Percentiles rank a stretch among this genome's conserved stretches.
These are phyloP conservation scores for Barypeithes pellucidus DNA, from an alignment of 2,888 invertebrate genomes.

Conservation along the genomic window DNA sequence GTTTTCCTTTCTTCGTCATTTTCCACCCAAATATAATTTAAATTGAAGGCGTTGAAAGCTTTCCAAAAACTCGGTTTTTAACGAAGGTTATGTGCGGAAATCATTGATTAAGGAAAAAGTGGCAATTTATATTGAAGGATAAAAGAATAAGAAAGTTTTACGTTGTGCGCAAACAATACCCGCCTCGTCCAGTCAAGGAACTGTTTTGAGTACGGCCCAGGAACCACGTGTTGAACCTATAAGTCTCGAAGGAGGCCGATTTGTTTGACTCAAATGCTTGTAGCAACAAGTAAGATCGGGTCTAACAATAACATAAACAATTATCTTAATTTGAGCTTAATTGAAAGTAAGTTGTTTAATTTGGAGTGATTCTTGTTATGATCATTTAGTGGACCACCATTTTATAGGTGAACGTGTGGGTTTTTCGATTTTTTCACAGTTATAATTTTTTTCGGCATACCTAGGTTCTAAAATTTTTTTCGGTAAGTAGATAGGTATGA, in stretches of 20 bases:
- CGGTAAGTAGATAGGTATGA: too few relatives aligned
- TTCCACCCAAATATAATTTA: neutral
- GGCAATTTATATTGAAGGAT: neutral
- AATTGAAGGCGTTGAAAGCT: neutral
- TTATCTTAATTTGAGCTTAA: slow-evolving; percentile 10
- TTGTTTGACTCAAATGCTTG: slow-evolving; percentile 4
- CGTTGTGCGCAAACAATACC: too few relatives aligned
- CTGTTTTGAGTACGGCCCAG: slow-evolving; percentile 14
- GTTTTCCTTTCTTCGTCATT: neutral
- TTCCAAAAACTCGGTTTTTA: too few relatives aligned
- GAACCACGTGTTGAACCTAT: slow-evolving; percentile 25
- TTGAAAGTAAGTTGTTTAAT: slow-evolving; percentile 1
- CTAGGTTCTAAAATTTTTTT: too few relatives aligned
- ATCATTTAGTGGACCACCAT: neutral
- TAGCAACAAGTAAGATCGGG: slow-evolving; percentile 17
- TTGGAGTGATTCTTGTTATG: neutral
- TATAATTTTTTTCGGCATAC: too few relatives aligned
- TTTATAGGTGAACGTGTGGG: neutral
- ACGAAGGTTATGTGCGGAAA: too few relatives aligned
- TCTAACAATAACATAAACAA: slow-evolving; percentile 9
- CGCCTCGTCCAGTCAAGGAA: too few relatives aligned
- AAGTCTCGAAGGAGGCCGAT: neutral
- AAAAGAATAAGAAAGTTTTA: too few relatives aligned
- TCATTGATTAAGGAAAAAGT: too few relatives aligned
- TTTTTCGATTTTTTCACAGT: too few relatives aligned